These are phyloP conservation scores for Bacillus rossius DNA, from an alignment of 1,140 invertebrate genomes.

Conservation along the genomic window DNA sequence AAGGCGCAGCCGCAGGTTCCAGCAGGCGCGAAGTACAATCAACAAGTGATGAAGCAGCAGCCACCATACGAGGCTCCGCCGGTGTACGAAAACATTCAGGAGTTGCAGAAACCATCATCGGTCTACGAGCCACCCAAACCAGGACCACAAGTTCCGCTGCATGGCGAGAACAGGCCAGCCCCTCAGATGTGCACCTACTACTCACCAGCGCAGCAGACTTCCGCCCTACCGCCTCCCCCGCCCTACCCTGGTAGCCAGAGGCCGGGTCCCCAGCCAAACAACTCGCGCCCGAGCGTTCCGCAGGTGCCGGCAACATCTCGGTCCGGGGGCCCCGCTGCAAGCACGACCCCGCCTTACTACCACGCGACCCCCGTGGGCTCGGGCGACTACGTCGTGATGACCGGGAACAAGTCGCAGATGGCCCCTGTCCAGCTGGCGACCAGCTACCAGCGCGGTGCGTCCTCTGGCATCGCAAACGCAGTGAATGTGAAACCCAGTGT, in stretches of 20 bases:
- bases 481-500: slow-evolving; percentile 1
- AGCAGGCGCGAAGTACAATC: slow-evolving; percentile 45
- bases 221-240: slow-evolving; percentile 21
- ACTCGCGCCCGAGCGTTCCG: no score
- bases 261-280: not conserved
- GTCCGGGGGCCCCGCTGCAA: not conserved
- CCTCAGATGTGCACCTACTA: slow-evolving; percentile 16
- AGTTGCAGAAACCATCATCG: slow-evolving; percentile 36
- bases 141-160: slow-evolving; percentile 43
- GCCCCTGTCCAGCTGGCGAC: slow-evolving; percentile 23
- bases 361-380: slow-evolving; percentile 13
- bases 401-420: not conserved
- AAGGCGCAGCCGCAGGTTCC: slow-evolving; percentile 67
- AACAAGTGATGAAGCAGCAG: slow-evolving; percentile 42
- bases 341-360: not conserved
- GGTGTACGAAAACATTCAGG: slow-evolving; percentile 68
- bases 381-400: slow-evolving; percentile 18
- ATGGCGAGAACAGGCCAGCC: slow-evolving; percentile 1
- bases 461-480: slow-evolving; percentile 21
- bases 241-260: slow-evolving; percentile 24
- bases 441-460: slow-evolving; percentile 22
- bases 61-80: slow-evolving; percentile 53
- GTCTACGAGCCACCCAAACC: slow-evolving; percentile 42
- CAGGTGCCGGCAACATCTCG: not conserved
- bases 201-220: slow-evolving; percentile 9